Conservation (phyloP, 1,140 invertebrate species). For the Philaenus spumarius region DNA sequence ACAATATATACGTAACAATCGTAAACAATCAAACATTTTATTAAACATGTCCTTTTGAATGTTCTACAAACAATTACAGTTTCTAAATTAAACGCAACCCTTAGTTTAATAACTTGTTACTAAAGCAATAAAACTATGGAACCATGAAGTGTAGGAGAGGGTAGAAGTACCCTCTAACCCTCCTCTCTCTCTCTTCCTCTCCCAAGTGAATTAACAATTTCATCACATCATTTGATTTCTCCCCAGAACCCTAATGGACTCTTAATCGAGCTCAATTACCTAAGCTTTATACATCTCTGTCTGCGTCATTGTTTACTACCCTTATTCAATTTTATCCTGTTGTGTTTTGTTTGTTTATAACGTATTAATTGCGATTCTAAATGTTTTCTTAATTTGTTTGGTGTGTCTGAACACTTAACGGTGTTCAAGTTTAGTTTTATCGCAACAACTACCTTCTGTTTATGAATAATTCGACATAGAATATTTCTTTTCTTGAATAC, state of each 20-base stretch:
- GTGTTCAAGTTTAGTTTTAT: too few relatives aligned
- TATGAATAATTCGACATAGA: too few relatives aligned
- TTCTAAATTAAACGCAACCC: too few relatives aligned
- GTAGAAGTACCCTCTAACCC: background rate
- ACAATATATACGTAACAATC: too few relatives aligned
- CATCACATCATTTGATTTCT: background rate
- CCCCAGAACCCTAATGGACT: background rate
- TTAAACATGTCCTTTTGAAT: too few relatives aligned
- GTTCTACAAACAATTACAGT: too few relatives aligned
- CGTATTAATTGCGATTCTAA: background rate
- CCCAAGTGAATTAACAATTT: conserved; percentile 1
- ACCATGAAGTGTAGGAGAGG: background rate
- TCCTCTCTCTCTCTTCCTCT: background rate
- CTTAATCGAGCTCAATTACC: background rate
- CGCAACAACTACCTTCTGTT: too few relatives aligned
- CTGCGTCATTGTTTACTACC: background rate
- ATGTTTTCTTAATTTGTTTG: background rate
- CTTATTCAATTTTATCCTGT: background rate
- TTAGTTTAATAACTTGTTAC: too few relatives aligned
- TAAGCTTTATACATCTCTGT: background rate
- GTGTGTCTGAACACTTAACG: too few relatives aligned
- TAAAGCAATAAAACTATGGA: too few relatives aligned
- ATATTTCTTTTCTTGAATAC: too few relatives aligned
- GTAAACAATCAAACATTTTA: too few relatives aligned
- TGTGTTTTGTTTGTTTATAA: background rate